These are phyloP conservation scores for Rhinolophus ferrumequinum DNA, from an alignment of 2,113 vertebrate species.

Conservation along the genomic window DNA sequence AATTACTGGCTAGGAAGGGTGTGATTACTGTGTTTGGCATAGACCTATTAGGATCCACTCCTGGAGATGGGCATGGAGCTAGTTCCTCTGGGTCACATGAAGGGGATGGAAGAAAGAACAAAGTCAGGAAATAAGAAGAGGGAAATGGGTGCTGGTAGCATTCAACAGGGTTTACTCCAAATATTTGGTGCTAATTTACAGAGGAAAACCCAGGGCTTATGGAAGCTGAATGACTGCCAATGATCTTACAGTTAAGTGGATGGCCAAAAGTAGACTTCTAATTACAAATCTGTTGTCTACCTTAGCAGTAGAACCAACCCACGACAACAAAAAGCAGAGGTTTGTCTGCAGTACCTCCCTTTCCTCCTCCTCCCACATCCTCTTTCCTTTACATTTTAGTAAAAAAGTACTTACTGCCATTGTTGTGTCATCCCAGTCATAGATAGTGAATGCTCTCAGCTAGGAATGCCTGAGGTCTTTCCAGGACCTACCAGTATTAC, in stretches of 20 bases:
- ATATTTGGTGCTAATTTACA: not conserved
- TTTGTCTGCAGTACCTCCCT: not conserved
- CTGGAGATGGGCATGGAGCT: not conserved
- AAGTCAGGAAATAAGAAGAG: not conserved
- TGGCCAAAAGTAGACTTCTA: not conserved
- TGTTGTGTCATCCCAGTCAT: not conserved
- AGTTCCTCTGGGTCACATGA: not conserved
- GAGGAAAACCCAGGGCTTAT: not conserved
- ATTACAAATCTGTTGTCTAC: not conserved
- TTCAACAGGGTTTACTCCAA: not conserved
- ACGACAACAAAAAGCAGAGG: not conserved
- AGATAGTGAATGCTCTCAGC: not conserved
- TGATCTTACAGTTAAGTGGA: not conserved
- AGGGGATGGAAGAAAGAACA: not conserved
- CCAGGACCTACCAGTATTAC: not conserved
- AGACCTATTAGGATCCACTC: not conserved
- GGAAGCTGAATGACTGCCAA: not conserved
- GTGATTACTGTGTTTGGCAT: not conserved
- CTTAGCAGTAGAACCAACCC: not conserved
- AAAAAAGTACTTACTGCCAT: not conserved
- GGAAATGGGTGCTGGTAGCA: not conserved
- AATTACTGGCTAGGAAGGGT: not conserved
- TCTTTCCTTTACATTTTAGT: not conserved
- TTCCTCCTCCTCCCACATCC: not conserved
- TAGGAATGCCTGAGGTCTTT: not conserved